phyloP scores from a whole-genome alignment of 2,888 invertebrate species.

The Oligia strigilis region DNA sequence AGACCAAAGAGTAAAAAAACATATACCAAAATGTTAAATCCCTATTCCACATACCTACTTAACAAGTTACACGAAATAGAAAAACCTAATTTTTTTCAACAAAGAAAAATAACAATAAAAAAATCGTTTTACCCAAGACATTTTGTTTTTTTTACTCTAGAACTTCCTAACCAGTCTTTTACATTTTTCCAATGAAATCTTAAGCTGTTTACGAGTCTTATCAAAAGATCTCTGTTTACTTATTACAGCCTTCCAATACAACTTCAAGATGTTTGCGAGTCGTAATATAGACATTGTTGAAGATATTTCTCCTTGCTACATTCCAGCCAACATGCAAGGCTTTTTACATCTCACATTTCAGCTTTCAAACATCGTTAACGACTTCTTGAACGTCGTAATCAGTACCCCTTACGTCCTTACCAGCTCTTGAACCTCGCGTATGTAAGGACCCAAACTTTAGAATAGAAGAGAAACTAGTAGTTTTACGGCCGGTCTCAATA shows the following conservation, averaged over 20 bases:
- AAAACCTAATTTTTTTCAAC: too few relatives aligned
- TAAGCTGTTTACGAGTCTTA: neutral
- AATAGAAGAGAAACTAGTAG: conserved; percentile 25
- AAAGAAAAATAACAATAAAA: too few relatives aligned
- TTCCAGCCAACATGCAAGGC: neutral
- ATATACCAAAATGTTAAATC: too few relatives aligned
- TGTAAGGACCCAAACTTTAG: conserved; percentile 11
- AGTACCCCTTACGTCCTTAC: neutral
- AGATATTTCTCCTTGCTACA: neutral
- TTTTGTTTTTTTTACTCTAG: neutral
- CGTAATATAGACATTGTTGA: neutral
- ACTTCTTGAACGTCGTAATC: neutral
- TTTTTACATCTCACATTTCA: neutral
- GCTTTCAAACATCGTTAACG: neutral
- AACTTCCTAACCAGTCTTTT: neutral
- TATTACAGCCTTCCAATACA: neutral
- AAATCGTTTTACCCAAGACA: too few relatives aligned
- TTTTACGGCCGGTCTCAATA: too few relatives aligned
- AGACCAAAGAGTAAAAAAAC: too few relatives aligned
- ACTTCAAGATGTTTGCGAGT: neutral
- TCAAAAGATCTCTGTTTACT: neutral
- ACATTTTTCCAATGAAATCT: neutral
- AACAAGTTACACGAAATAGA: too few relatives aligned
- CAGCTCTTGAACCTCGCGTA: conserved; percentile 5
- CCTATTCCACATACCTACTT: too few relatives aligned